Base-by-base conservation (phyloP, 2,888 invertebrate species). In the Nowickia ferox region DNA sequence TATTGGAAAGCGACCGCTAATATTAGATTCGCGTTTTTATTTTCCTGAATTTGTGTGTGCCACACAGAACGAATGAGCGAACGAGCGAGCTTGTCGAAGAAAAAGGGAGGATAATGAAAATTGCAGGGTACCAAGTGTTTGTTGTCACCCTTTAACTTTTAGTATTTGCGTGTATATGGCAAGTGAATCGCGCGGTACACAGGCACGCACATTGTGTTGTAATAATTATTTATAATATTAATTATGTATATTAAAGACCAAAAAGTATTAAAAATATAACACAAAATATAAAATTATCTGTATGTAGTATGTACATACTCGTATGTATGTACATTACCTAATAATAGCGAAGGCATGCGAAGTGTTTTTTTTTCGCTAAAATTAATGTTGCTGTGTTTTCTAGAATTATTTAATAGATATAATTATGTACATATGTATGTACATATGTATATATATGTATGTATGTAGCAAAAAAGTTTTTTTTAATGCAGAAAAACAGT, bases 61-160 rank as follows among this genome's bases (percentile, higher is more conserved):
- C 10, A 61, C 15, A 61, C 51, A 48, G 22, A 53, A 51, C 44
- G 48, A 57, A 57, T 8, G 40, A 61, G 22, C 61, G 17, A 5
- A 5, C 38, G 10, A 53, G 13, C 51, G 15, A 55, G 48, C 30
- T 76, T 53, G 15, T 65, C 44, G 51, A 11, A 42, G 9, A 65
- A 76, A 77, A 82, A 75, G 79, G 82, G 81, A 82, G 83, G 82
- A 61, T 68, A 81, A 76, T 76, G 74, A 84, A 84, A 87, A 88
- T 88, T 87, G 87, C 87, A 87, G 88, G 87, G 87, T 87, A 87
- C 80, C 74, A 84, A 87, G 81, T 87, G 88, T 86, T 84, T 86
- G 87, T 86, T 87, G 88, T 87, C 87, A 87, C 88, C 87, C 87
- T 88, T 88, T 87, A 81, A 77, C 81, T 86, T 88, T 88, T 87